Base-by-base conservation (phyloP, 2,888 invertebrate species). In the Cybosia mesomella region DNA sequence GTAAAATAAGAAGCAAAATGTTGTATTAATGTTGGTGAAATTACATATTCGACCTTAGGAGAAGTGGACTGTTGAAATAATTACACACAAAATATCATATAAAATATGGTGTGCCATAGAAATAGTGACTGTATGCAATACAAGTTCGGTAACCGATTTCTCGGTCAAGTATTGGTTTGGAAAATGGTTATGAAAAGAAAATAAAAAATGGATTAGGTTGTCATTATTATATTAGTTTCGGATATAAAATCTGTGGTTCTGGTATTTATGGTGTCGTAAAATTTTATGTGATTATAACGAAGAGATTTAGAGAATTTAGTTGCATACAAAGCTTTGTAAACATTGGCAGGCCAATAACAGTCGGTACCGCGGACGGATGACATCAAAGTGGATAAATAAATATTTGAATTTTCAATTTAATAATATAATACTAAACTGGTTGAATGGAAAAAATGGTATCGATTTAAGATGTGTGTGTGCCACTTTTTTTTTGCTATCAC, bases 111-210 rank as follows among this genome's bases (percentile, higher is more conserved):
- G 28, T 49, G n/a, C 24, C 24, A 18, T 49, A 61, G 24, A 28
- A 53, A 15, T 13, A 28, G 36, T 58, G 22, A 21, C 18, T 32
- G 28, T 28, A 34, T 36, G 21, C 36, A 59, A 59, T 36, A n/a
- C 49, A 49, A 32, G 62, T 32, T 53, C 13, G 21, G 53, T 62
- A 53, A 28, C 62, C 49, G 32, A 62, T 62, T 62, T 53, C 13
- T 62, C 21, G 21, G 32, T 62, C 28, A 24, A n/a, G 21, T 49
- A 21, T 8, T n/a, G n/a, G n/a, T 28, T 28, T 39, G 15, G 22
- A 21, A 28, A 61, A 49, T n/a, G 49, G 24, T 43, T 21, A 43
- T n/a, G 7, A 34, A 32, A 59, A 36, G 53, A 15, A 32, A 32
- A n/a, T 9, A 21, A 32, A n/a, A 61, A n/a, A 43, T 61, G 18